phyloP scores from a whole-genome alignment of 2,113 vertebrate genomes.

The Carettochelys insculpta region DNA sequence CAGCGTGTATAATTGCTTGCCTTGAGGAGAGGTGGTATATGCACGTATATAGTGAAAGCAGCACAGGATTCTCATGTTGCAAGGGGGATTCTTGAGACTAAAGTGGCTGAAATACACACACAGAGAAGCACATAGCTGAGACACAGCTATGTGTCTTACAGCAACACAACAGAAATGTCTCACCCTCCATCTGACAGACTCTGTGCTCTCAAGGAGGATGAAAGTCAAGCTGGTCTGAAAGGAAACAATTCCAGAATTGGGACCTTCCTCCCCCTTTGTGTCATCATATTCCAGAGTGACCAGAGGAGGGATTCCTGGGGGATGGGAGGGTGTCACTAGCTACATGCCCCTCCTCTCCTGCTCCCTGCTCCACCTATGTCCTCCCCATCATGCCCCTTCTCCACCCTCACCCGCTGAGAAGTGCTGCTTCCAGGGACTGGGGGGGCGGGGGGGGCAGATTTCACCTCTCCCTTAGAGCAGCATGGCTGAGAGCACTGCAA shows the following conservation, averaged over 20 bases:
- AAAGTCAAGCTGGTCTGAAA: neutral
- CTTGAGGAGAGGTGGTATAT: neutral
- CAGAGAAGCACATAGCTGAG: neutral
- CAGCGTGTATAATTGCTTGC: neutral
- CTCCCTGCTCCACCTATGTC: too few relatives aligned
- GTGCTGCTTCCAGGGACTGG: too few relatives aligned
- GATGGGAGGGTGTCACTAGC: too few relatives aligned
- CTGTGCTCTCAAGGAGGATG: neutral
- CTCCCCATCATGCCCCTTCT: too few relatives aligned
- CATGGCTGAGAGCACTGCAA: too few relatives aligned
- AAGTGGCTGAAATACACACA: neutral
- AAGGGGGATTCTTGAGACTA: neutral
- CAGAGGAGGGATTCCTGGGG: too few relatives aligned
- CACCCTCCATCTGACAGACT: neutral
- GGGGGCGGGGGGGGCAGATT: too few relatives aligned
- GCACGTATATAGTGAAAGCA: neutral
- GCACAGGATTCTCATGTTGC: neutral
- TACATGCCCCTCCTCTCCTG: too few relatives aligned
- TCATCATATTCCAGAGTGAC: too few relatives aligned
- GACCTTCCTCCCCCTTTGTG: neutral
- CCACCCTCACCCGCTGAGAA: too few relatives aligned
- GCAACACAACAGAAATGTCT: neutral
- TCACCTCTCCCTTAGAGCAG: too few relatives aligned
- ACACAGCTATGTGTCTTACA: neutral
- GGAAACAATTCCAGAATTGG: neutral